Conservation (phyloP, 2,113 vertebrate species). For the Tiliqua scincoides region DNA sequence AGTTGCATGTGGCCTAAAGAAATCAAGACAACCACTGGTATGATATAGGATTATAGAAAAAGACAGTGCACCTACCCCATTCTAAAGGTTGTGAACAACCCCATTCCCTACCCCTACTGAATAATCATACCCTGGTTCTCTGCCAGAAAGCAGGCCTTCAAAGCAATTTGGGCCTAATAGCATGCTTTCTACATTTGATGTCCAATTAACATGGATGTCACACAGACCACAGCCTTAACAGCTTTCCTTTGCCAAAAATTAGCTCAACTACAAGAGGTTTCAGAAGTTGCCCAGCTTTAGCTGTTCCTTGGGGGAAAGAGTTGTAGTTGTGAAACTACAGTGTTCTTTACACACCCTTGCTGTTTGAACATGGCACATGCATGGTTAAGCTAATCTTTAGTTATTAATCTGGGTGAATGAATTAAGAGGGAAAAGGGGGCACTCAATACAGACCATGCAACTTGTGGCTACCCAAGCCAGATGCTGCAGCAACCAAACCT, state of each 20-base stretch:
- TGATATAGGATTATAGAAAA: neutral
- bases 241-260: neutral
- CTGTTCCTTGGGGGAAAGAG: neutral
- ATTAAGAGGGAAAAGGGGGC: no score
- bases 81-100: neutral
- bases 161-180: neutral
- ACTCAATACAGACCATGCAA: neutral
- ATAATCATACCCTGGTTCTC: neutral
- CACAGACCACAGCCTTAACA: neutral
- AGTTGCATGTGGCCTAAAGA: neutral
- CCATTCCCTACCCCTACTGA: neutral
- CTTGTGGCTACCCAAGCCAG: neutral
- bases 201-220: no score
- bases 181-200: no score
- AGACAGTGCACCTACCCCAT: neutral
- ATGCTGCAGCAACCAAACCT: neutral
- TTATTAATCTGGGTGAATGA: neutral
- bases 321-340: neutral
- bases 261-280: neutral
- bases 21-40: neutral
- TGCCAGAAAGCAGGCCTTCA: neutral
- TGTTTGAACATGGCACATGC: neutral
- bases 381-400: neutral
- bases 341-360: neutral
- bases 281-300: neutral